Evolutionary conservation across 1,140 invertebrate genomes (phyloP).

Genomic region (Odontomachus brunneus): DNA sequence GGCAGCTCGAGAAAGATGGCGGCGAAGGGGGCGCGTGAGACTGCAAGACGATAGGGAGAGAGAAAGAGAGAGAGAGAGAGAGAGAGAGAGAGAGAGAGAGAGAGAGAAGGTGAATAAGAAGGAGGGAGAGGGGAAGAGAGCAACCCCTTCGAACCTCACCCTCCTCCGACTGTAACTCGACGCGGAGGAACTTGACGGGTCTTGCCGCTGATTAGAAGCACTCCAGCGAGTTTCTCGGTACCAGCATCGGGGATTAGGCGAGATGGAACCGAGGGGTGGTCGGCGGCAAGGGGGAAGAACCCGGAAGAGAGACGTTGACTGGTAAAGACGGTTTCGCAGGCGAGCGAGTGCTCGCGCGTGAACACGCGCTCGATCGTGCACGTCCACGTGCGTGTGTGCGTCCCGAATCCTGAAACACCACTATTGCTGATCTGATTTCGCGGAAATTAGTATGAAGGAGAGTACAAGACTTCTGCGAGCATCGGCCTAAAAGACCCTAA

Average conservation of each 20-base stretch:
- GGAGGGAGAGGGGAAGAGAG: constrained; percentile 33
- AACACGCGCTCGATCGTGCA: constrained; percentile 24
- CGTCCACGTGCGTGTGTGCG: background rate
- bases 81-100: constrained; percentile 16
- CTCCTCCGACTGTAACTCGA: constrained; percentile 72
- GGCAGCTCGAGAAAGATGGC: constrained; percentile 55
- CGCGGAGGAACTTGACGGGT: constrained; percentile 79
- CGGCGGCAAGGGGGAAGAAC: background rate
- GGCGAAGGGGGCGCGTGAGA: constrained; percentile 37
- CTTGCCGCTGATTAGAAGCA: constrained; percentile 83
- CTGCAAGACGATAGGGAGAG: constrained; percentile 33
- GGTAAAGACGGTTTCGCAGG: constrained; percentile 36
- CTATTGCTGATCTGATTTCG: constrained; percentile 23
- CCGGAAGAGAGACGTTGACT: constrained; percentile 37
- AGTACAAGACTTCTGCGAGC: background rate
- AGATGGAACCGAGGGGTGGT: constrained; percentile 71
- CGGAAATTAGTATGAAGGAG: constrained; percentile 1
- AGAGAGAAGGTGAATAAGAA: constrained; percentile 2
- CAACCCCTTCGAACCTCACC: constrained; percentile 31
- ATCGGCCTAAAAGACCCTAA: background rate
- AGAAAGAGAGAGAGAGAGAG: constrained; percentile 33
- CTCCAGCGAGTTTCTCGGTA: constrained; percentile 80
- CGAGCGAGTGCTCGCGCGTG: constrained; percentile 40
- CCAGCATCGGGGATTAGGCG: constrained; percentile 79
- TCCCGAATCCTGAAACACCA: constrained; percentile 1